Conservation (phyloP, 2,113 vertebrate genomes). For the Amblyopsis rosae region DNA sequence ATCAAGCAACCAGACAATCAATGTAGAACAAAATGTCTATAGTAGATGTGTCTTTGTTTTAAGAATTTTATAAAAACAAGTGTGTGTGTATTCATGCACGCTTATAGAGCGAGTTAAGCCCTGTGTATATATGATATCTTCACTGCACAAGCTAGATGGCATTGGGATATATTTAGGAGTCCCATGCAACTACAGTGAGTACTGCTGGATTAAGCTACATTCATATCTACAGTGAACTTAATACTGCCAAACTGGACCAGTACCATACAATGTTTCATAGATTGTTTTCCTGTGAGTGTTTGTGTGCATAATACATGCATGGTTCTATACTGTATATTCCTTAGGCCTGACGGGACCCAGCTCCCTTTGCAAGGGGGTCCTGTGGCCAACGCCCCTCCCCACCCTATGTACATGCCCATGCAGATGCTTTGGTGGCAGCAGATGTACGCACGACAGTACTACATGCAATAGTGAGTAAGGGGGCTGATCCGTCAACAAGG, state of each 20-base stretch:
- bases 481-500: background rate
- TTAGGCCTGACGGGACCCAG: slow-evolving; percentile 77
- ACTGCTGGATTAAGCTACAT: too few relatives aligned
- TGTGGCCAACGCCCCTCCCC: slow-evolving; percentile 78
- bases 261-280: background rate
- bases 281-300: background rate
- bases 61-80: too few relatives aligned
- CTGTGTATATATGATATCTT: too few relatives aligned
- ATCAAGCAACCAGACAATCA: too few relatives aligned
- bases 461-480: slow-evolving; percentile 94
- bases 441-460: slow-evolving; percentile 95
- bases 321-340: background rate
- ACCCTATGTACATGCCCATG: slow-evolving; percentile 86
- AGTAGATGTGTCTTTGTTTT: too few relatives aligned
- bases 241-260: background rate
- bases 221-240: too few relatives aligned
- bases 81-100: too few relatives aligned
- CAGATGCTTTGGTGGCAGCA: slow-evolving; percentile 97
- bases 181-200: too few relatives aligned
- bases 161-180: too few relatives aligned
- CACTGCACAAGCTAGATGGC: too few relatives aligned
- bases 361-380: slow-evolving; percentile 77
- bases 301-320: background rate
- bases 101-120: too few relatives aligned
- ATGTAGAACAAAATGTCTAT: too few relatives aligned